A percentile compares a stretch with the other conserved stretches of the same genome.
These are phyloP conservation scores for Zosterops hypoxanthus DNA, from an alignment of 2,113 vertebrate species.

Conservation along the genomic window DNA sequence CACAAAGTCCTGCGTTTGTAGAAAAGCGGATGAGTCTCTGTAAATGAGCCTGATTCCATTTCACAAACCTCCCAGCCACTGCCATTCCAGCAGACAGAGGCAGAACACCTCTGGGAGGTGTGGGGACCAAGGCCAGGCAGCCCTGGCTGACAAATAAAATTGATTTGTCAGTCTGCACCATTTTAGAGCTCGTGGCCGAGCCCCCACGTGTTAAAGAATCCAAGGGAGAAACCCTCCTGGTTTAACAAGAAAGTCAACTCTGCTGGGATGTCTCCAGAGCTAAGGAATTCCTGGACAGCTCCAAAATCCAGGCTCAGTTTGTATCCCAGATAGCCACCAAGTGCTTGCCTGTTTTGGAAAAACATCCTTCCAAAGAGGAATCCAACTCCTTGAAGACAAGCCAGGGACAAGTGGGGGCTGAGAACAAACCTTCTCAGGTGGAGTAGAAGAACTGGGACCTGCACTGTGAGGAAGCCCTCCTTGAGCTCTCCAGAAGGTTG, in stretches of 20 bases:
- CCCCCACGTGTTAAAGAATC: not conserved
- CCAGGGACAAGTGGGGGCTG: not conserved
- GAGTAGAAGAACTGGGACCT: not conserved
- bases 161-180: not conserved
- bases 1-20: rapidly evolving
- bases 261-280: not conserved
- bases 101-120: not conserved
- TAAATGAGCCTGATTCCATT: not conserved
- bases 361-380: not conserved
- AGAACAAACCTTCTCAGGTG: not conserved
- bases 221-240: not conserved
- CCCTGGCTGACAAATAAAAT: not conserved
- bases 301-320: not conserved
- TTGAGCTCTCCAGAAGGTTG: rapidly evolving
- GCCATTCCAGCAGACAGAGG: not conserved
- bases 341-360: not conserved
- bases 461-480: not conserved
- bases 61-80: not conserved
- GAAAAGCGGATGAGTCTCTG: not conserved
- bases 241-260: not conserved
- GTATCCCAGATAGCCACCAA: not conserved
- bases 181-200: not conserved
- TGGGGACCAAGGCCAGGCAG: not conserved
- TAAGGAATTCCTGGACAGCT: not conserved
- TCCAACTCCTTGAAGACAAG: not conserved